These are phyloP conservation scores for Enoplosus armatus DNA, from an alignment of 2,797 vertebrate genomes.

Conservation along the genomic window DNA sequence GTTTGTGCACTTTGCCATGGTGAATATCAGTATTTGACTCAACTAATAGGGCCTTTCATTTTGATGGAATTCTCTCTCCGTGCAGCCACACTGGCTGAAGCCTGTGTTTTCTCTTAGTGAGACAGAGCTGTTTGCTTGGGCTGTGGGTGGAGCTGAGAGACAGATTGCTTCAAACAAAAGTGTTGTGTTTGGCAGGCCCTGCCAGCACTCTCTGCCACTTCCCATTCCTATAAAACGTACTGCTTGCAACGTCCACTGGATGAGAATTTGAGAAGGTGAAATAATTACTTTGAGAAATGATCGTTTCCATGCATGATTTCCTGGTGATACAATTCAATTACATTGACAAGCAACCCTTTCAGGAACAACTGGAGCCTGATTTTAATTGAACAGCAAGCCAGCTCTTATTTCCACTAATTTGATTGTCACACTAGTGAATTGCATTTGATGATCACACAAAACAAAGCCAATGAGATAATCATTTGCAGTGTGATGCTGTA, in stretches of 20 bases:
- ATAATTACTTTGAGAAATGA: conserved; percentile 70
- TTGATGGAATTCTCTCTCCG: conserved; percentile 66
- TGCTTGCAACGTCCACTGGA: conserved; percentile 18
- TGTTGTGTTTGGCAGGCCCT: conserved; percentile 57
- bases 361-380: conserved; percentile 76
- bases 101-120: conserved; percentile 58
- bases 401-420: conserved; percentile 81
- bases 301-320: conserved; percentile 73
- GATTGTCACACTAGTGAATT: conserved; percentile 82
- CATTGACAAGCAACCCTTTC: conserved; percentile 71
- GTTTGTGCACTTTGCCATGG: conserved; percentile 69
- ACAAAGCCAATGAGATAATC: conserved; percentile 77
- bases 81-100: conserved; percentile 38
- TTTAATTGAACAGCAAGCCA: conserved; percentile 81
- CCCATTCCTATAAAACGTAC: conserved; percentile 40
- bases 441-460: conserved; percentile 76
- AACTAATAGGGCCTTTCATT: conserved; percentile 76
- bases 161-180: conserved; percentile 64
- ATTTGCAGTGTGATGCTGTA: conserved; percentile 63
- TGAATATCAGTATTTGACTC: conserved; percentile 74
- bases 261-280: conserved; percentile 46
- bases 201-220: conserved; percentile 41
- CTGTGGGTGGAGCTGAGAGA: conserved; percentile 68
- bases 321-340: conserved; percentile 78
- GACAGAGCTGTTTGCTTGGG: conserved; percentile 62